Evolutionary conservation across 2,888 invertebrate genomes (phyloP).

Genomic region (Tetheella fluctuosa): DNA sequence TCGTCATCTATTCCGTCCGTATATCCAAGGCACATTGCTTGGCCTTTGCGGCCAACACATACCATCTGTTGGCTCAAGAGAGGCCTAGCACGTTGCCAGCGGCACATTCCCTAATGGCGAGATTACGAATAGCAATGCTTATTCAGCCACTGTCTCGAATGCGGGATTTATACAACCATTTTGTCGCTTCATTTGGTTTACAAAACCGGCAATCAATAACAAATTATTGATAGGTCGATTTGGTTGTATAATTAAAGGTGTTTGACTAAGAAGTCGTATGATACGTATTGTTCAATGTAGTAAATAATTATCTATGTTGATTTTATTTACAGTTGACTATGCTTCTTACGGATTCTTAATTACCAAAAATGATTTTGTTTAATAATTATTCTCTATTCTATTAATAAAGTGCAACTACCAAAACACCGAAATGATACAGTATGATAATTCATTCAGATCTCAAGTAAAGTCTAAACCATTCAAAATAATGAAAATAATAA

Average conservation of each 20-base stretch:
- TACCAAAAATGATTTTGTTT: too few species aligned
- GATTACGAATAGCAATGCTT: slow-evolving; percentile 68
- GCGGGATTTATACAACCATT: slow-evolving; percentile 26
- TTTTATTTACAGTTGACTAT: too few species aligned
- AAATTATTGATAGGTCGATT: background rate
- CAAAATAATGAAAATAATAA: too few species aligned
- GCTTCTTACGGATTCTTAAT: too few species aligned
- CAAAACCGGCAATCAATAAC: too few species aligned
- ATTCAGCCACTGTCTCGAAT: slow-evolving; percentile 42
- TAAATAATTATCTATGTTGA: too few species aligned
- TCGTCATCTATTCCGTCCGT: slow-evolving; percentile 3
- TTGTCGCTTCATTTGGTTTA: slow-evolving; percentile 1
- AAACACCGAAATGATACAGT: too few species aligned
- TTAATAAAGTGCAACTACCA: too few species aligned
- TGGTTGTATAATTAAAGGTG: background rate
- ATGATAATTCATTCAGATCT: too few species aligned
- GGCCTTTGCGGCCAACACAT: slow-evolving; percentile 45
- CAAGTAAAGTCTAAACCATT: too few species aligned
- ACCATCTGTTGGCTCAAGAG: slow-evolving; percentile 59
- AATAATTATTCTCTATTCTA: too few species aligned
- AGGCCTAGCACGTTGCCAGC: slow-evolving; percentile 54
- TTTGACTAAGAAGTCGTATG: background rate
- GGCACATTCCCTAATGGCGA: slow-evolving; percentile 65
- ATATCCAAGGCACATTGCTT: slow-evolving; percentile 23
- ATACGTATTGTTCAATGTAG: background rate